Conservation (phyloP, 2,888 invertebrate genomes). For the Himalopsyche kuldschensis region DNA sequence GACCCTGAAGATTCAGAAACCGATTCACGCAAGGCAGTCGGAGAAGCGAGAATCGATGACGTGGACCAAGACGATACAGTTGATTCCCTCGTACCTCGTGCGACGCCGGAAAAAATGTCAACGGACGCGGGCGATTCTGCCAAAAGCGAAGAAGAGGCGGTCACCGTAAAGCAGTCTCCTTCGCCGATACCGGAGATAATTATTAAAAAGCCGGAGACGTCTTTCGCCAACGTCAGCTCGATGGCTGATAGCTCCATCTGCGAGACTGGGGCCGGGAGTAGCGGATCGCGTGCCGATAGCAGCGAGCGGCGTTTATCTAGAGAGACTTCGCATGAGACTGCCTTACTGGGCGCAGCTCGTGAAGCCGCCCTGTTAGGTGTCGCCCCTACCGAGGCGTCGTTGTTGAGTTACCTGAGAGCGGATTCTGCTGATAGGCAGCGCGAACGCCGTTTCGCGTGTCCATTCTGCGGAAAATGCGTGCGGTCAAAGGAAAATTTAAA, state of each 20-base stretch:
- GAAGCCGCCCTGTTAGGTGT: conserved; percentile 40
- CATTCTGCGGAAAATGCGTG: conserved; percentile 88
- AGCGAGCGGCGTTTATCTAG: conserved; percentile 45
- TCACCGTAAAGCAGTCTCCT: conserved; percentile 14
- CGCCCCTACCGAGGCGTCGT: conserved; percentile 60
- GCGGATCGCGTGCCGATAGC: conserved; percentile 59
- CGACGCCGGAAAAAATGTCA: conserved; percentile 46
- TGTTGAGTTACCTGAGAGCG: conserved; percentile 67
- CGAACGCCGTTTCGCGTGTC: conserved; percentile 81
- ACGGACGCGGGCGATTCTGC: conserved; percentile 19
- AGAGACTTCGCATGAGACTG: conserved; percentile 45
- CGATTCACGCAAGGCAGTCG: conserved; percentile 48
- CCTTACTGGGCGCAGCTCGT: conserved; percentile 53
- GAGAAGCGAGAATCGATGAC: conserved; percentile 37
- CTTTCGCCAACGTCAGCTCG: conserved; percentile 59
- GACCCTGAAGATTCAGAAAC: conserved; percentile 55
- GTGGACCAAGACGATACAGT: conserved; percentile 72
- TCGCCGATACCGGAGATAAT: conserved; percentile 45
- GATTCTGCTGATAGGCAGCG: conserved; percentile 65
- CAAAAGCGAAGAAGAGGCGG: conserved; percentile 45
- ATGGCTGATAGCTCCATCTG: conserved; percentile 59
- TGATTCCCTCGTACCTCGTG: conserved; percentile 64
- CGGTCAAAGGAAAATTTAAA: conserved; percentile 86
- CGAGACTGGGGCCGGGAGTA: conserved; percentile 52
- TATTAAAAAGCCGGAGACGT: conserved; percentile 50